Evolutionary conservation across 2,113 vertebrate species (phyloP).

Genomic region (Hypanus sabinus): DNA sequence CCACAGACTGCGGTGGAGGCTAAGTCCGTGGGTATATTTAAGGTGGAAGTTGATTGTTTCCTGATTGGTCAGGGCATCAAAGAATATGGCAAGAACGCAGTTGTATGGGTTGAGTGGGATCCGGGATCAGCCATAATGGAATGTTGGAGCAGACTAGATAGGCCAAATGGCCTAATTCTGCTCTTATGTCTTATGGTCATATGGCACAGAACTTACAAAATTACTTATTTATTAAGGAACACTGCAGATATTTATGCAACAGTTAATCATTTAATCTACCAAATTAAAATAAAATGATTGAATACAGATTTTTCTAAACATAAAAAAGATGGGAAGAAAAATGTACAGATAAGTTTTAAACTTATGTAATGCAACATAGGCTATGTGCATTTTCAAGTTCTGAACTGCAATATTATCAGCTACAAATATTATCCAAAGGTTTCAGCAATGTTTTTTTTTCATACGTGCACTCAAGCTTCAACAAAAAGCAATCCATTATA

Average conservation of each 20-base stretch:
- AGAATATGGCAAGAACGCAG: no score
- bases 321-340: not conserved
- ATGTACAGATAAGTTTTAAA: not conserved
- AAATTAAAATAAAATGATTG: not conserved
- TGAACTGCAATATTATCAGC: no score
- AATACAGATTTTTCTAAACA: not conserved
- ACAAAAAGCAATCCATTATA: not conserved
- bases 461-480: not conserved
- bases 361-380: not conserved
- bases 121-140: no score
- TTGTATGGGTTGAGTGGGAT: no score
- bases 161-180: no score
- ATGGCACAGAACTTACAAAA: not conserved
- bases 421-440: not conserved
- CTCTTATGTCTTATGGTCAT: no score
- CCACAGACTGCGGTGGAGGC: no score
- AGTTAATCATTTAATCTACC: not conserved
- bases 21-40: no score
- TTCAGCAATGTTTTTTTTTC: no score
- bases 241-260: not conserved
- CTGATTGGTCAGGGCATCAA: no score
- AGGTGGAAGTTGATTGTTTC: no score
- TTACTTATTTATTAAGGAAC: not conserved
- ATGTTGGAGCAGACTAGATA: no score
- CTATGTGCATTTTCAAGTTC: not conserved